Evolutionary conservation across 2,113 vertebrate genomes (phyloP), one percentile per base, ranked within the genome.

Genomic region (Lampris megalopsis): DNA sequence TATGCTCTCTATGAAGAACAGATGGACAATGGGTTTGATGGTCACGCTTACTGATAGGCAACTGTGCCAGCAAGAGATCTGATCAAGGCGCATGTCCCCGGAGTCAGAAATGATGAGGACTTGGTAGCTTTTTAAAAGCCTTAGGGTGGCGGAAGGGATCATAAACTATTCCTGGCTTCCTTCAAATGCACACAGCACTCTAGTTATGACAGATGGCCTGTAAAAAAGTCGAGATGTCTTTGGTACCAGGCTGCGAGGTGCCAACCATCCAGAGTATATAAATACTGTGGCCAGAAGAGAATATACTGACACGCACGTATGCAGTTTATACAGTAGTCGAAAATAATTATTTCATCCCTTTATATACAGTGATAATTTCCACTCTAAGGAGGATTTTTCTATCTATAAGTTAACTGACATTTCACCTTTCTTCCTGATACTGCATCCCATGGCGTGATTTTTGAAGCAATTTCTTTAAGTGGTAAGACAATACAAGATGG

Each of bases 161-260:
- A 75, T 88, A 79, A 82, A 85, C 36, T 36, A n/a, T 73, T 63
- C 87, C 73, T 89, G 78, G 82, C 82, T 48, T 9, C 54, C 24
- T 76, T 80, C 70, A 80, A 65, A 58, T 67, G 58, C n/a, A 1
- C 48, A 77, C 75, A 84, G 72, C 75, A 57, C 56, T 63, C 48
- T 24, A 59, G 79, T 75, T 80, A 71, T 77, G 87, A 84, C 90
- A 90, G 86, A 90, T 89, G 86, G 82, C 69, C 71, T 71, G 69
- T 58, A 80, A 73, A 65, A 61, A 80, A 67, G 68, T 71, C 81
- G 75, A 53, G 79, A 77, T n/a, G 43, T 84, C 59, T 82, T 75
- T 71, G 63, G 77, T 50, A 71, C 59, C 85, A 75, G 80, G 73
- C 80, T 78, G 85, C 66, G 68, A 84, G 83, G 60, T 75, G 74